phyloP scores from a whole-genome alignment of 1,140 invertebrate genomes.

The Drosophila cardini region DNA sequence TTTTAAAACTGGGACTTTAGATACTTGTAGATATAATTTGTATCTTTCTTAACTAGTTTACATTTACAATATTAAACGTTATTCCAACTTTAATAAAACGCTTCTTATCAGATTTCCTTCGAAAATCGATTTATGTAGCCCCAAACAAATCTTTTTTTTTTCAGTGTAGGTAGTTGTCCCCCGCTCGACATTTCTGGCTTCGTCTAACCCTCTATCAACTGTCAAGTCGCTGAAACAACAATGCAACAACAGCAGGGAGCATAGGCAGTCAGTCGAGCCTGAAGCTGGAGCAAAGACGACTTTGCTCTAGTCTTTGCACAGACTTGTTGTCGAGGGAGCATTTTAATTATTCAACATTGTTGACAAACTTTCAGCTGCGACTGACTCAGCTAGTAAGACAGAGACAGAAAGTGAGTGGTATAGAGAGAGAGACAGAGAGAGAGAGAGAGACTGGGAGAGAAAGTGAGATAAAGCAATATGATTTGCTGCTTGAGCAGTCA shows the following conservation, averaged over 20 bases:
- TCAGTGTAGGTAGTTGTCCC: background rate
- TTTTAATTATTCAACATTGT: constrained; percentile 84
- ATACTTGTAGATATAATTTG: too few species aligned
- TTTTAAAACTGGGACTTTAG: too few species aligned
- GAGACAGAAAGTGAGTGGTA: background rate
- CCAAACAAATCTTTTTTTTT: too few species aligned
- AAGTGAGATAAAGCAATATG: constrained; percentile 60
- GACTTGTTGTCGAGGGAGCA: constrained; percentile 77
- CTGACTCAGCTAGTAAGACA: constrained; percentile 22
- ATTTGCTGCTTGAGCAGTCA: constrained; percentile 81
- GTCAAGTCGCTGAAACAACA: constrained; percentile 56
- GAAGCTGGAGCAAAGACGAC: constrained; percentile 16
- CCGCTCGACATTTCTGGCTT: background rate
- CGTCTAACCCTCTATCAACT: constrained; percentile 38
- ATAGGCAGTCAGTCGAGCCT: background rate
- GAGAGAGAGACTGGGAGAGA: constrained; percentile 3
- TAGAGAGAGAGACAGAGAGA: constrained; percentile 2
- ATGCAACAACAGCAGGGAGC: constrained; percentile 16
- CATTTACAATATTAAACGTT: too few species aligned
- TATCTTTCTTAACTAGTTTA: too few species aligned
- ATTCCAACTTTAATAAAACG: too few species aligned
- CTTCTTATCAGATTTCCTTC: too few species aligned
- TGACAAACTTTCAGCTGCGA: constrained; percentile 78
- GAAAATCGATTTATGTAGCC: too few species aligned
- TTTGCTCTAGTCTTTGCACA: constrained; percentile 53